Percentiles rank a stretch among this genome's conserved stretches.
These are phyloP conservation scores for Orthosia cruda DNA, from an alignment of 2,888 invertebrate species.

Conservation along the genomic window DNA sequence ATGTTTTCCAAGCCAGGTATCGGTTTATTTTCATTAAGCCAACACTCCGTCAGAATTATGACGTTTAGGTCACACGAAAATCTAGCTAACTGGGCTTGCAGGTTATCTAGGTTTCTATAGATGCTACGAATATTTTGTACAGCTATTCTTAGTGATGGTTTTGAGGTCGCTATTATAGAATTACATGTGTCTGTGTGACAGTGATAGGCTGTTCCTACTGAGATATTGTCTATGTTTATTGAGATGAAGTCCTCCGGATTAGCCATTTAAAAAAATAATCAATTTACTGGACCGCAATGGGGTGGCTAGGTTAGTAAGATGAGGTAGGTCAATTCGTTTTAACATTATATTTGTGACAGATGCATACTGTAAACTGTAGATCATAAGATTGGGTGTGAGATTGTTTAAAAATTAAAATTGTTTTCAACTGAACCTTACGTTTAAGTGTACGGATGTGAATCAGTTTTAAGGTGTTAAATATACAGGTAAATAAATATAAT, in stretches of 20 bases:
- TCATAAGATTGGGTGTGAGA: too few species aligned
- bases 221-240: slow-evolving; percentile 5
- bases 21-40: neutral
- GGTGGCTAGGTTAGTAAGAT: too few species aligned
- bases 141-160: slow-evolving; percentile 1
- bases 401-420: too few species aligned
- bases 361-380: too few species aligned
- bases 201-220: slow-evolving; percentile 6
- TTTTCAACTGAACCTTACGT: too few species aligned
- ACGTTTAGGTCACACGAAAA: neutral
- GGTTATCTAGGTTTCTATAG: neutral
- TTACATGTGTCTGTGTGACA: slow-evolving; percentile 10
- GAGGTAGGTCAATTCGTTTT: too few species aligned
- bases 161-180: neutral
- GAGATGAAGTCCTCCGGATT: neutral
- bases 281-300: too few species aligned
- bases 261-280: neutral
- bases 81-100: slow-evolving; percentile 10
- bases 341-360: too few species aligned
- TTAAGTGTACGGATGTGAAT: too few species aligned
- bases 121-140: neutral
- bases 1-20: neutral
- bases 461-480: too few species aligned
- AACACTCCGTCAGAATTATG: slow-evolving; percentile 9
- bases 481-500: too few species aligned